Percentiles rank a stretch among this genome's conserved stretches.
Evolutionary conservation across 2,113 vertebrate genomes (phyloP).

Genomic region (Callipepla squamata): DNA sequence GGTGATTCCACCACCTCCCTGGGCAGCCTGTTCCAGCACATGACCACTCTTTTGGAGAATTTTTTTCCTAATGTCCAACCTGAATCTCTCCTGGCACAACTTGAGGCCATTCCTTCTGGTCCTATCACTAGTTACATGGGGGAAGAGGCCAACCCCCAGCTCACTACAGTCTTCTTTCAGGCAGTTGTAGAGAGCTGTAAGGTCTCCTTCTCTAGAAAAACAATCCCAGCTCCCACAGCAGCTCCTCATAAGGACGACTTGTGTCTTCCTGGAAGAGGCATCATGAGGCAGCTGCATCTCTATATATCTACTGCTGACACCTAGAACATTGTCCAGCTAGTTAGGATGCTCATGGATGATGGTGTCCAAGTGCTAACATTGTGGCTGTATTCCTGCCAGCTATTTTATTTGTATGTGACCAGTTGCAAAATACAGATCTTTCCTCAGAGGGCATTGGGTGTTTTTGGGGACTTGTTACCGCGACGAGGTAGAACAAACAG

Average conservation of each 20-base stretch:
- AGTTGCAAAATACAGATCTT: neutral
- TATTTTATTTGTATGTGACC: neutral
- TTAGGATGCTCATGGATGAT: neutral
- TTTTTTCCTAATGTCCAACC: too few species aligned
- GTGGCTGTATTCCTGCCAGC: neutral
- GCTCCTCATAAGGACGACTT: neutral
- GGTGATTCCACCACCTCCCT: too few species aligned
- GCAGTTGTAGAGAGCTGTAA: too few species aligned
- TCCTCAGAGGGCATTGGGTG: neutral
- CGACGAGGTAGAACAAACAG: neutral
- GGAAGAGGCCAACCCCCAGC: too few species aligned
- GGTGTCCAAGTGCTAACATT: neutral
- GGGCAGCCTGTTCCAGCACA: too few species aligned
- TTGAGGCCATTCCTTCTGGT: too few species aligned
- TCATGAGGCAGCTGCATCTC: neutral
- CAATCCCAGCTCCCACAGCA: too few species aligned
- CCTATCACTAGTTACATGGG: too few species aligned
- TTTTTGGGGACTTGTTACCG: neutral
- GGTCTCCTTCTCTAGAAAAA: too few species aligned
- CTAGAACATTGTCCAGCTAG: neutral
- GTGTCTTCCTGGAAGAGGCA: neutral
- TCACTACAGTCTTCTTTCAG: too few species aligned
- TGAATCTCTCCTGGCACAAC: too few species aligned
- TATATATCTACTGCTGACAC: neutral
- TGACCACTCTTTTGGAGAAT: too few species aligned